Base-by-base conservation (phyloP, 2,888 invertebrate species). In the Craniophora ligustri region DNA sequence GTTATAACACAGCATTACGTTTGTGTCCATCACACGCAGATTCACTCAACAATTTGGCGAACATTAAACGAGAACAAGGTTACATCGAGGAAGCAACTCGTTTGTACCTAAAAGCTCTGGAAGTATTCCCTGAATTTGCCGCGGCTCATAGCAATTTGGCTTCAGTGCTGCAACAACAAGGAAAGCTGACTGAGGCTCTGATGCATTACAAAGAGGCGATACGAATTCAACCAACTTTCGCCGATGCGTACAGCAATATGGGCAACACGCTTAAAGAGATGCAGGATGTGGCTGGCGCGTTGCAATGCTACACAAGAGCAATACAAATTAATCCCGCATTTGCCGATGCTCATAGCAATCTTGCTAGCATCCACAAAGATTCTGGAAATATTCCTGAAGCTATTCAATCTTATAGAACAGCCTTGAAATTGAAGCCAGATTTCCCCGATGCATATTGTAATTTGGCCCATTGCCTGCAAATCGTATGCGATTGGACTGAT, bases 381-480 rank as follows among this genome's bases (percentile, higher is more conserved):
- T 98, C 98, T 31, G 99, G 99, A 45, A 99, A 99, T 91, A 99
- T 99, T 85, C 99, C 99, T 5, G 99, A 99, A 93, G 99, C 99
- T 1, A 99, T 99, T 76, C 97, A 98, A 81, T 98, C 98, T 1
- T 99, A 99, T 89, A 95, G 98, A 78, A 99, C 99, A 0, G 99
- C 99, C 10, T 93, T 99, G 60, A 99, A 99, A 85, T 91, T 99
- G 69, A 99, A 99, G 87, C 99, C 99, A 0, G 99, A 99, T 85
- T 99, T 99, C 88, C 99, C 99, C 0, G 99, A 99, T 90, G 99
- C 99, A 0, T 99, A 99, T 86, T 99, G 99, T 91, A 99, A 99
- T 92, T 94, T 99, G 82, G 99, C 99, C 0, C 99, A 99, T 89
- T 99, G 99, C 85, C 93, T 99, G 62, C 99, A 99, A 94, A 99